Evolutionary conservation across 2,113 vertebrate species (phyloP), one percentile per base, ranked within the genome.

Genomic region (Coturnix japonica): DNA sequence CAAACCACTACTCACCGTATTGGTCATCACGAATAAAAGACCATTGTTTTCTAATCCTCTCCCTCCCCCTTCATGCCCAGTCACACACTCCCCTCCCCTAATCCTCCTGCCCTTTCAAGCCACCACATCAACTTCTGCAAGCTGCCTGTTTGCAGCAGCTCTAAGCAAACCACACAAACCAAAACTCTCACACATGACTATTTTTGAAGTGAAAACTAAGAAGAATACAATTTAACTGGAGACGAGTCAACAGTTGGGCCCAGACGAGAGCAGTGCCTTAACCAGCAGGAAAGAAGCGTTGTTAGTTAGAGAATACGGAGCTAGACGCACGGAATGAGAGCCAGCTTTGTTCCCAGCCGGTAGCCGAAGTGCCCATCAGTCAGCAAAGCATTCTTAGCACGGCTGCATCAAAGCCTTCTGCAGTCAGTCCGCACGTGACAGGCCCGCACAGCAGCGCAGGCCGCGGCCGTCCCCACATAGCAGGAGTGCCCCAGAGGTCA

Each of bases 301-400:
- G 90, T 64, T 88, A 79, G 90, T 64, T 88, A 79, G 6, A 93
- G 86, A 79, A 86, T 92, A 79, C 8, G 41, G 81, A 60, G 39
- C 47, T 86, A 86, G 90, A 95, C 84, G 81, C 81, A 76, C 1
- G 79, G 85, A 89, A 88, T 18, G 73, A 71, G 86, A 80, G 92
- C 82, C 85, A 92, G 75, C 85, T 95, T 79, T 93, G 92, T 84
- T 91, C 89, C 28, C 91, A 94, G 84, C 19, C 90, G 47, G 87
- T 46, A 81, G 93, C 66, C 74, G 72, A 71, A 88, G 91, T 65
- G 78, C 89, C 76, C 76, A 84, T 89, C 93, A 71, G 89, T 91
- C 92, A 87, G 84, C 83, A 94, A 86, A 90, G 82, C 93, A 82
- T 95, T 96, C 95, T 93, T 95, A 94, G 96, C 94, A 87, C 87